Conservation (phyloP, 2,888 invertebrate species). For the Troides aeacus region DNA sequence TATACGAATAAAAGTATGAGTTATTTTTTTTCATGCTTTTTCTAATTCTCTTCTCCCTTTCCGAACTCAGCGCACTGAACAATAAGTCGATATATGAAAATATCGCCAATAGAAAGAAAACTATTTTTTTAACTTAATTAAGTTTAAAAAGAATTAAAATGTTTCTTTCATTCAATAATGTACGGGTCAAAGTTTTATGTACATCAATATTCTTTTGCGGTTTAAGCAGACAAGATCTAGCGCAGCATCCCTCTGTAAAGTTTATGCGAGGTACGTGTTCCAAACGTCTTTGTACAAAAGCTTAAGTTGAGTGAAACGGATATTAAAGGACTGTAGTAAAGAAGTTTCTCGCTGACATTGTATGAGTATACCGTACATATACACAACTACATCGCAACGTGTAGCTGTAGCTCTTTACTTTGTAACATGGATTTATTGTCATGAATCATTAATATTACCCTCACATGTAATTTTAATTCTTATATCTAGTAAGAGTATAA, state of each 20-base stretch:
- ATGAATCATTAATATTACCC: too few species aligned
- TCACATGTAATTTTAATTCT: too few species aligned
- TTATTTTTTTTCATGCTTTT: too few species aligned
- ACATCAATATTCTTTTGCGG: slow-evolving; percentile 3
- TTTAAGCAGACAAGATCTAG: not conserved
- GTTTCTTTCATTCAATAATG: not conserved
- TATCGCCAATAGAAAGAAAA: too few species aligned
- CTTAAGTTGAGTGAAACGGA: not conserved
- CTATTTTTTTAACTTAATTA: not conserved
- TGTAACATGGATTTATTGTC: too few species aligned
- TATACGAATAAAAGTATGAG: too few species aligned
- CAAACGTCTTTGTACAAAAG: slow-evolving; percentile 4
- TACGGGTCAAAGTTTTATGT: not conserved
- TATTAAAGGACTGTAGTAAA: slow-evolving; percentile 3
- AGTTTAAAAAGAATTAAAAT: not conserved
- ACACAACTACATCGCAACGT: not conserved
- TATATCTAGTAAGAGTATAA: too few species aligned
- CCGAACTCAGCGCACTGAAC: too few species aligned
- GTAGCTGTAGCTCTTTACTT: not conserved
- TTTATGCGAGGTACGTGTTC: slow-evolving; percentile 6
- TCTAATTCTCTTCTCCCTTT: too few species aligned
- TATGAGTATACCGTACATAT: not conserved
- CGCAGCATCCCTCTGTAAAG: slow-evolving; percentile 1
- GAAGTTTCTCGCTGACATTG: not conserved
- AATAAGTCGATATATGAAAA: too few species aligned